Percentiles rank a stretch among this genome's conserved stretches.
These are phyloP conservation scores for Saturnia japonica DNA, from an alignment of 2,888 invertebrate genomes.

Conservation along the genomic window DNA sequence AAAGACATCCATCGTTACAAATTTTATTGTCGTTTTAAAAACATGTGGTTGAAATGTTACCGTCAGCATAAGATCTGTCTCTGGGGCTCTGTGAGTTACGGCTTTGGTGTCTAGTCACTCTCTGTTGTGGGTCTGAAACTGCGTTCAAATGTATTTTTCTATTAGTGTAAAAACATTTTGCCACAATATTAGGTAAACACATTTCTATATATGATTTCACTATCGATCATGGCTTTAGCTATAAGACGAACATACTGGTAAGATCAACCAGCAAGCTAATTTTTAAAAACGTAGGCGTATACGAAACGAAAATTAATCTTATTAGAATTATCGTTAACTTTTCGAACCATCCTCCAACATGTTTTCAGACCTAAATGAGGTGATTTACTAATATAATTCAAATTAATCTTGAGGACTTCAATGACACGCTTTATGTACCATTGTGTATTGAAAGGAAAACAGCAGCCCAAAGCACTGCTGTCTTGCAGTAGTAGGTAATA, in stretches of 20 bases:
- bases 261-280: neutral
- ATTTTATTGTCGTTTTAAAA: neutral
- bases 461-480: no score
- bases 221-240: neutral
- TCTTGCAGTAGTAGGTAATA: no score
- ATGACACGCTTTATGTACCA: no score
- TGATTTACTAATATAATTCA: no score
- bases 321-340: no score
- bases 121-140: conserved; percentile 69
- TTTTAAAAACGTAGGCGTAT: no score
- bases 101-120: conserved; percentile 73
- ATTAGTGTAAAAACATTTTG: neutral
- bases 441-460: no score
- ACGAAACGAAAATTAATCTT: no score
- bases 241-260: neutral
- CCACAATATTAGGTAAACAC: neutral
- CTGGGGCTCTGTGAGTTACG: conserved; percentile 56
- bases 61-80: conserved; percentile 57
- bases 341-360: no score
- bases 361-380: no score
- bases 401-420: no score
- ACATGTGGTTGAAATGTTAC: conserved; percentile 38
- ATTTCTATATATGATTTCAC: neutral
- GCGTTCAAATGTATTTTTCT: conserved; percentile 22
- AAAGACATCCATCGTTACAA: neutral